Evolutionary conservation across 2,113 vertebrate genomes (phyloP), one percentile per base, ranked within the genome.

Genomic region (Saiga tatarica): DNA sequence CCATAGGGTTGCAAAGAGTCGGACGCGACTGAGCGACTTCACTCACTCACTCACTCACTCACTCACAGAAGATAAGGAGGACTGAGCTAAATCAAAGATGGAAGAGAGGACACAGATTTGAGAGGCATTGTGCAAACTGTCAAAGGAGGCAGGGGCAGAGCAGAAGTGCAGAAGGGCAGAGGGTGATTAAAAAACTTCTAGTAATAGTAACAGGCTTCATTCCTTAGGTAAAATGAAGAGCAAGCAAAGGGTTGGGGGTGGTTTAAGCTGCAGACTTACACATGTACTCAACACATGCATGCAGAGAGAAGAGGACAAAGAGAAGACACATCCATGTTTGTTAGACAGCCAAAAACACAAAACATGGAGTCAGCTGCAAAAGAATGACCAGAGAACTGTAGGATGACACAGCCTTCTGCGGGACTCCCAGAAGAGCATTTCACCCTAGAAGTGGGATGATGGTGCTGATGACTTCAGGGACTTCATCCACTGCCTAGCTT

Each of bases 371-470:
- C 4, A 53, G 19, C 23, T 33, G 59, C 87, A 71, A 83, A 25
- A 1, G 11, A 84, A 36, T 21, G 39, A n/a, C 33, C 39, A 55
- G 42, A 85, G 50, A 71, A 47, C 15, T 26, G 5, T 10, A 42
- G 7, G 67, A 83, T 0, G 21, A 21, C 2, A 12, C 1, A 26
- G 4, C 25, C 57, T 57, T 23, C 42, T 4, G 1, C 0, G 11
- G 36, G 9, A 13, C 33, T 57, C 15, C 50, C 28, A 13, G 30
- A 76, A 87, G 62, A 28, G 11, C 5, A 7, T 30, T 39, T 57
- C 74, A 30, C 8, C 15, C 60, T 4, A 36, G 53, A 78, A 76
- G 50, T 2, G 11, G 21, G 53, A 53, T 3, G 3, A 13, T 7
- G 28, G 42, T 16, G 9, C 39, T 59, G 16, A 59, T 3, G 7